These are phyloP conservation scores for Ylistrum balloti DNA, from an alignment of 1,140 invertebrate species.

Conservation along the genomic window DNA sequence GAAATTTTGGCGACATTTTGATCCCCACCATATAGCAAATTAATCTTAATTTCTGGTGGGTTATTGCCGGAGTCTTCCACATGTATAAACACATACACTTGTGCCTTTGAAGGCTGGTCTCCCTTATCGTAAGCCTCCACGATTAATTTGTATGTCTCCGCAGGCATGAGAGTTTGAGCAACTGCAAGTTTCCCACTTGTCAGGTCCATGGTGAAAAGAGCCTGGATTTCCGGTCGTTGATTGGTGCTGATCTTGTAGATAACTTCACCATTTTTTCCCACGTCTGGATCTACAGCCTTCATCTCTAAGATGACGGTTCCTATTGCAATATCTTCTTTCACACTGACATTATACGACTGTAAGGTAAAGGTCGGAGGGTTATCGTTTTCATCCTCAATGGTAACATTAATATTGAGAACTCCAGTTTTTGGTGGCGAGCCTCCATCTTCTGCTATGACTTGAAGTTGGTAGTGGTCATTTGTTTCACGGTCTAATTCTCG, in stretches of 20 bases:
- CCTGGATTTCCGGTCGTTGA: conserved; percentile 94
- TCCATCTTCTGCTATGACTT: conserved; percentile 93
- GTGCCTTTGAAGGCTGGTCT: conserved; percentile 62
- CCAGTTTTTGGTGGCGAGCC: conserved; percentile 88
- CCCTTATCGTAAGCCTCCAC: conserved; percentile 69
- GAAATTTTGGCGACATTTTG: conserved; percentile 61
- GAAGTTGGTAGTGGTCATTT: conserved; percentile 91
- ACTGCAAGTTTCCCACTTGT: conserved; percentile 65
- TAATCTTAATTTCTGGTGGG: conserved; percentile 69
- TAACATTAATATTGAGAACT: conserved; percentile 84
- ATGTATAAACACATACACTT: conserved; percentile 62
- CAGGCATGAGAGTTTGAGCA: conserved; percentile 55
- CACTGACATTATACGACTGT: conserved; percentile 60
- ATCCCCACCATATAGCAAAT: conserved; percentile 61
- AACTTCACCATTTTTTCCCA: conserved; percentile 73
- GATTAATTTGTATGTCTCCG: conserved; percentile 60
- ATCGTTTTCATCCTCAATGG: conserved; percentile 72
- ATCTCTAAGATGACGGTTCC: conserved; percentile 66
- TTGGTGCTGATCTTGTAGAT: conserved; percentile 89
- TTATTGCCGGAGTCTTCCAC: conserved; percentile 69
- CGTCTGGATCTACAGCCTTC: conserved; percentile 71
- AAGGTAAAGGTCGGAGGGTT: conserved; percentile 89
- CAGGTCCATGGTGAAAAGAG: conserved; percentile 90
- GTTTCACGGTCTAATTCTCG: conserved; percentile 93
- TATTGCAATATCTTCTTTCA: conserved; percentile 62